Percentiles rank a stretch among this genome's conserved stretches.
phyloP scores from a whole-genome alignment of 2,888 invertebrate species.

The Pocota personata region DNA sequence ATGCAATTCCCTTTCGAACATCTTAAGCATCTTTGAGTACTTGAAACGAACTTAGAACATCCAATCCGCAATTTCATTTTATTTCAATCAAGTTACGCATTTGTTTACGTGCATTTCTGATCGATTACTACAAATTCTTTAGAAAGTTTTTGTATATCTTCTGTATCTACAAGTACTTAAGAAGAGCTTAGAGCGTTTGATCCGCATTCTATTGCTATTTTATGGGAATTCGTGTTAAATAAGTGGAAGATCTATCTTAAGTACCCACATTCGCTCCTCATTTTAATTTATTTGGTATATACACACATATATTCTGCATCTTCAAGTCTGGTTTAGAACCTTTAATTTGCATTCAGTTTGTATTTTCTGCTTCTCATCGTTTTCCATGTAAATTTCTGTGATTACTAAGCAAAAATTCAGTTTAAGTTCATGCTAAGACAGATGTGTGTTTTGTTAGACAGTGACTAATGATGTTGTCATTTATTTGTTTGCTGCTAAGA shows the following conservation, averaged over 20 bases:
- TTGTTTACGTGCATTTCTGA: not conserved
- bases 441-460: constrained; percentile 26
- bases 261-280: not conserved
- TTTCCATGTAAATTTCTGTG: constrained; percentile 29
- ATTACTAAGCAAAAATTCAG: constrained; percentile 30
- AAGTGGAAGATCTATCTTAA: constrained; percentile 11
- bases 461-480: constrained; percentile 53
- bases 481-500: not conserved
- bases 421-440: constrained; percentile 1
- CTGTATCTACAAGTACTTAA: not conserved
- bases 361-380: constrained; percentile 11
- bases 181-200: not conserved
- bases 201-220: constrained; percentile 21
- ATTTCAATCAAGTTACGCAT: not conserved
- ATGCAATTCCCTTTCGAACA: no score
- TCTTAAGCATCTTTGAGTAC: not conserved
- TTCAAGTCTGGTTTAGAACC: not conserved
- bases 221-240: constrained; percentile 2
- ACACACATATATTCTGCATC: no score
- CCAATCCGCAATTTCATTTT: not conserved
- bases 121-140: not conserved
- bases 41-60: not conserved
- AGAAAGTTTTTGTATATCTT: not conserved
- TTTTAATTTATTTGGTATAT: not conserved
- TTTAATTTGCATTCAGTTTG: constrained; percentile 12